Conservation (phyloP, 2,113 vertebrate species). For the Agelaius tricolor region DNA sequence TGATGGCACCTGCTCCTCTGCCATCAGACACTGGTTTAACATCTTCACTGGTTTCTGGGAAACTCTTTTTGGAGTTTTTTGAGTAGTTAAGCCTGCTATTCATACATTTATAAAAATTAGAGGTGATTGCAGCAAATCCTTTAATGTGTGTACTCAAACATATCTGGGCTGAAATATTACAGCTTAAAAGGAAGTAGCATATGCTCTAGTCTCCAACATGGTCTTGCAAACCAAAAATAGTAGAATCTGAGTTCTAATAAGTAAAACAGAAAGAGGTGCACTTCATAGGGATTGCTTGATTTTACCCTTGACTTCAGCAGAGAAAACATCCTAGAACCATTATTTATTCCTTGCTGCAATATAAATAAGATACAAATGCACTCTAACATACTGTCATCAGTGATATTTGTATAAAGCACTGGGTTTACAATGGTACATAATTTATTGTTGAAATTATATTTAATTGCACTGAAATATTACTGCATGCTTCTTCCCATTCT, state of each 20-base stretch:
- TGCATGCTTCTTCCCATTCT: slow-evolving; percentile 49
- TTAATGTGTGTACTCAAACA: neutral
- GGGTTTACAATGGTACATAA: slow-evolving; percentile 57
- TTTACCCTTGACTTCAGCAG: slow-evolving; percentile 14
- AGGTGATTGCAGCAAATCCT: neutral
- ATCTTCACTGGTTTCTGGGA: neutral
- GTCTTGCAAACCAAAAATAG: neutral
- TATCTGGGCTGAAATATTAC: neutral
- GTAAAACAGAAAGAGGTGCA: neutral
- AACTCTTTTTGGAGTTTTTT: neutral
- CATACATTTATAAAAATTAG: neutral
- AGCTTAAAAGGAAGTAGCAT: neutral
- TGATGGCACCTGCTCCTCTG: neutral
- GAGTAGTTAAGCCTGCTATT: neutral
- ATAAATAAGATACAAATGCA: slow-evolving; percentile 47
- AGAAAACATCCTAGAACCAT: neutral
- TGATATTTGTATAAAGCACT: slow-evolving; percentile 44
- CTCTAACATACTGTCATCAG: slow-evolving; percentile 46
- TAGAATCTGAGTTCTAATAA: neutral
- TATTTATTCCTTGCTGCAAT: neutral
- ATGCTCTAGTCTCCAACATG: neutral
- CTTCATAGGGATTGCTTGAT: neutral
- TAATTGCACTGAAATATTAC: slow-evolving; percentile 64
- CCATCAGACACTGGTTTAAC: neutral
- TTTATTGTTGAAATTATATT: slow-evolving; percentile 45